These are phyloP conservation scores for Torymus texanus DNA, from an alignment of 2,888 invertebrate genomes.

Conservation along the genomic window DNA sequence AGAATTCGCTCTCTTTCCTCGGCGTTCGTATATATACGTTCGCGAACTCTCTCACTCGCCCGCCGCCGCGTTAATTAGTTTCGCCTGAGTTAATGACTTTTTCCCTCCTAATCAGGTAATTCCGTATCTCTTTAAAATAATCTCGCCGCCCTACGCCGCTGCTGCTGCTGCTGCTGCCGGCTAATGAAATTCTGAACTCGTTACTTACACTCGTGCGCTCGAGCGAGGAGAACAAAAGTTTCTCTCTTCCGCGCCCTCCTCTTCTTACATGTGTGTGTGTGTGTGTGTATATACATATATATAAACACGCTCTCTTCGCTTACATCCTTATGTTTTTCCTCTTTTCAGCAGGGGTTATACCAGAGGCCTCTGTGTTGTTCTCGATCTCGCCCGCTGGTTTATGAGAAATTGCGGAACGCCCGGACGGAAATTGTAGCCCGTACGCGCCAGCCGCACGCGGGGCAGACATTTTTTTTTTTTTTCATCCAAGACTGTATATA, in stretches of 20 bases:
- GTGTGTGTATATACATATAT: neutral
- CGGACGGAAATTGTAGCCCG: slow-evolving; percentile 43
- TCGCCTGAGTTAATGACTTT: slow-evolving; percentile 76
- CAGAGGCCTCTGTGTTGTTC: neutral
- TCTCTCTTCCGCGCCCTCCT: neutral
- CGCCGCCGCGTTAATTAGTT: slow-evolving; percentile 75
- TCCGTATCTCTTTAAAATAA: slow-evolving; percentile 76
- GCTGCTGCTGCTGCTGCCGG: slow-evolving; percentile 46
- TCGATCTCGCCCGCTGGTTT: slow-evolving; percentile 31
- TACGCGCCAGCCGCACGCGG: slow-evolving; percentile 58
- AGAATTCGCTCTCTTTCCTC: slow-evolving; percentile 16
- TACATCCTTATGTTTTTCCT: slow-evolving; percentile 49
- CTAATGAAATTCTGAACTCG: slow-evolving; percentile 76
- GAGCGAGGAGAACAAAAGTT: slow-evolving; percentile 53
- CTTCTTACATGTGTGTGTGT: neutral
- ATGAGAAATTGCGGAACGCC: slow-evolving; percentile 51
- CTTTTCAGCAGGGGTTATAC: slow-evolving; percentile 16
- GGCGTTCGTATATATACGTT: neutral
- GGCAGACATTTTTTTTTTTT: slow-evolving; percentile 47
- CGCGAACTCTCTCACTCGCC: slow-evolving; percentile 47
- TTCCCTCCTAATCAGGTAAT: slow-evolving; percentile 76
- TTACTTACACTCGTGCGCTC: slow-evolving; percentile 72
- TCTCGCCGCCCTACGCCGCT: slow-evolving; percentile 71
- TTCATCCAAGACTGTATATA: too few species aligned
- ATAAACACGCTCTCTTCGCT: neutral